Evolutionary conservation across 2,888 invertebrate species (phyloP).

Genomic region (Tubulanus polymorphus): DNA sequence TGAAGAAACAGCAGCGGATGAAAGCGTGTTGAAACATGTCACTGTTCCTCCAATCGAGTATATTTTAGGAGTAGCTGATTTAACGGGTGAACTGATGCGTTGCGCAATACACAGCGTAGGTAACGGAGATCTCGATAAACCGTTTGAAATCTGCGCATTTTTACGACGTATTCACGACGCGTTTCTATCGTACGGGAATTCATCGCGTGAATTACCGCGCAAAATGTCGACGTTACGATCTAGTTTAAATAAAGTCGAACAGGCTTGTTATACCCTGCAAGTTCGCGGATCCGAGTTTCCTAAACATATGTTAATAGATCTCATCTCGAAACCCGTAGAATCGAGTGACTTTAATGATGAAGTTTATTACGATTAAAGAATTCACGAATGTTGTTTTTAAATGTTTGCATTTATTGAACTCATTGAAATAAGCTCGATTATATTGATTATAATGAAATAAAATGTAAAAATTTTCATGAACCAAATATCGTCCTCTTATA

Average conservation of each 20-base stretch:
- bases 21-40: conserved; percentile 14
- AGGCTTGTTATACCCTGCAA: conserved; percentile 74
- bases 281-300: conserved; percentile 79
- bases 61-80: conserved; percentile 77
- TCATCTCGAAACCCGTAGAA: conserved; percentile 40
- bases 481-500: no score
- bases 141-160: conserved; percentile 61
- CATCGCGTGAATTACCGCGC: conserved; percentile 64
- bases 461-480: no score
- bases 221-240: conserved; percentile 70
- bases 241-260: conserved; percentile 78
- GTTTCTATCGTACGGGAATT: conserved; percentile 59
- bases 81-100: conserved; percentile 88
- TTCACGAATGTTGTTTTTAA: no score
- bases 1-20: not conserved
- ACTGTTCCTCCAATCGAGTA: conserved; percentile 56
- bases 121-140: conserved; percentile 31
- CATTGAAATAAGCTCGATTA: no score
- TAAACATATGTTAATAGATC: conserved; percentile 63
- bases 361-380: no score
- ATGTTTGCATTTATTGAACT: no score
- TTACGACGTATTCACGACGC: conserved; percentile 60
- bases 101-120: conserved; percentile 80
- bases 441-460: no score
- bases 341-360: no score